A percentile compares a stretch with the other conserved stretches of the same genome.
Evolutionary conservation across 2,113 vertebrate species (phyloP).

Genomic region (Labrus mixtus): DNA sequence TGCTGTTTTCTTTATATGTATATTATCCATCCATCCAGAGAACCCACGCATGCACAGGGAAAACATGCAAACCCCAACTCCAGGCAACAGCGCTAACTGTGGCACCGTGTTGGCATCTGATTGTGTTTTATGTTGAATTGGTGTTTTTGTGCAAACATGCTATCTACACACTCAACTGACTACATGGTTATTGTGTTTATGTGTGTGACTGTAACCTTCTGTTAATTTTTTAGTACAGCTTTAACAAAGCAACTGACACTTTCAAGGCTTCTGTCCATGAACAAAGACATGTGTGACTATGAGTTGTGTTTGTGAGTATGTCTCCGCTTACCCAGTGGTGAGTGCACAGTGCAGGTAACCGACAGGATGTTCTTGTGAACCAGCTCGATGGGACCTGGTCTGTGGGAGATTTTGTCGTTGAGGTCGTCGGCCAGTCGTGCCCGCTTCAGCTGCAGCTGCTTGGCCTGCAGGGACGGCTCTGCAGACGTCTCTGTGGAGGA

Average conservation of each 20-base stretch:
- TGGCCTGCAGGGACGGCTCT: conserved; percentile 97
- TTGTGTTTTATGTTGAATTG: not conserved
- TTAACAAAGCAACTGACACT: no score
- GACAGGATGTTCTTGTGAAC: conserved; percentile 98
- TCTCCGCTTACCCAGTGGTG: conserved; percentile 70
- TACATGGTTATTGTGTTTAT: not conserved
- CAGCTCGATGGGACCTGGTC: conserved; percentile 95
- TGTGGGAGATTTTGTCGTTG: conserved; percentile 97
- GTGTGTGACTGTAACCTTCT: not conserved
- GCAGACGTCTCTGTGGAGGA: conserved; percentile 91
- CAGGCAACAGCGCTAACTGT: no score
- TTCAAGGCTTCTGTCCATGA: no score
- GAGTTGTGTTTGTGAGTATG: not conserved
- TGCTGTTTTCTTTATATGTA: no score
- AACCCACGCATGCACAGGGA: no score
- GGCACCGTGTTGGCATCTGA: not conserved
- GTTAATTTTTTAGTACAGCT: no score
- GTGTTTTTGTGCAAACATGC: no score
- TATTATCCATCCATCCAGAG: no score
- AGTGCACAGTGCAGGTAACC: conserved; percentile 85
- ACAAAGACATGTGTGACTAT: not conserved
- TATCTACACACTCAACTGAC: no score
- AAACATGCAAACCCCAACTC: no score
- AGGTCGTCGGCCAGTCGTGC: conserved; percentile 96
- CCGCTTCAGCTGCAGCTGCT: conserved; percentile 96